Conservation (phyloP, 2,113 vertebrate genomes). For the Probosciger aterrimus region DNA sequence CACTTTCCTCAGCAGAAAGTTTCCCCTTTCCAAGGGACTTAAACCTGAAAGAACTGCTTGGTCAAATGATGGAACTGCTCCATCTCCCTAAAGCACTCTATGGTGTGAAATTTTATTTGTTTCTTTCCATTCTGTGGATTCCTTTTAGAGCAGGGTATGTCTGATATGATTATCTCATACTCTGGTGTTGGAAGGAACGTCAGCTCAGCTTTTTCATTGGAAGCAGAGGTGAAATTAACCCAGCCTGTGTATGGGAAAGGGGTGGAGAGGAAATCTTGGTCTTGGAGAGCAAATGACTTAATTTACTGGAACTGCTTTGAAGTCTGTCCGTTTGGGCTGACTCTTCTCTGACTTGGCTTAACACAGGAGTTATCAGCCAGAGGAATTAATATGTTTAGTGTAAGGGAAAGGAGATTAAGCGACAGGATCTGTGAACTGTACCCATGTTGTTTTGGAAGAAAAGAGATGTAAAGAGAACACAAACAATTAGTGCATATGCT, state of each 20-base stretch:
- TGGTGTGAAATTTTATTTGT: not conserved
- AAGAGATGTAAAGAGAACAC: not conserved
- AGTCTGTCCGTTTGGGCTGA: not conserved
- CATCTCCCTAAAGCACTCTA: not conserved
- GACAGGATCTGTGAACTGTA: not conserved
- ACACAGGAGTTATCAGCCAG: not conserved
- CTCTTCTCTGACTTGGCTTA: not conserved
- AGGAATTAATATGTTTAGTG: fast-evolving
- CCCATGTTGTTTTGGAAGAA: not conserved
- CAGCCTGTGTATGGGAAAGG: not conserved
- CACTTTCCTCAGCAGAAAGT: not conserved
- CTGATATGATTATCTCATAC: not conserved
- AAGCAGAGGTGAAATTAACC: not conserved
- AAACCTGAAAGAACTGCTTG: not conserved
- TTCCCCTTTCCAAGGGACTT: not conserved
- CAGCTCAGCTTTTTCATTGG: not conserved
- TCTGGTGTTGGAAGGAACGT: not conserved
- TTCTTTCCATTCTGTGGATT: not conserved
- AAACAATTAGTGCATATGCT: not conserved
- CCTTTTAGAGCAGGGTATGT: not conserved
- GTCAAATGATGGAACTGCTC: not conserved
- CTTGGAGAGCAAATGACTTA: not conserved
- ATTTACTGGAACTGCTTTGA: not conserved
- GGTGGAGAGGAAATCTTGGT: not conserved
- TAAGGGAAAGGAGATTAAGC: not conserved